Evolutionary conservation across 30 jellyfish, hydroid and myxozoan genomes (phyloP).

Genomic region (Aurelia aurita): DNA sequence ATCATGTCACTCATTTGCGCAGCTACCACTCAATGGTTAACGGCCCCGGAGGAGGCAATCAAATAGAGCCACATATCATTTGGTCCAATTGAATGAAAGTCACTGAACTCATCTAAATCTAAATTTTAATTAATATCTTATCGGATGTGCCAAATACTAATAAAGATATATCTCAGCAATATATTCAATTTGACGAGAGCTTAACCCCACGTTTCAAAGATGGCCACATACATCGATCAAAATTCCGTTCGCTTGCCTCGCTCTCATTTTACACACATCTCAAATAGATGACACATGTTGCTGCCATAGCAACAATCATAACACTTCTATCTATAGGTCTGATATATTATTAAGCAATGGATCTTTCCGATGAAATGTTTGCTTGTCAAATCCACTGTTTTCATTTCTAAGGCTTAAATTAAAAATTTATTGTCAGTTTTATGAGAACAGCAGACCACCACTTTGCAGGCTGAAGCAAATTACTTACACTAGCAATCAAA

Average conservation of each 20-base stretch:
- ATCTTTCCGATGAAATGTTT: slow-evolving; percentile 6
- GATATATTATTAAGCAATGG: slow-evolving; percentile 14
- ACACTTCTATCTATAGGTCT: not conserved
- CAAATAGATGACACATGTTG: slow-evolving; percentile 7
- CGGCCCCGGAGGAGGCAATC: too few relatives aligned
- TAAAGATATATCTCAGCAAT: not conserved
- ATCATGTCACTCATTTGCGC: too few relatives aligned
- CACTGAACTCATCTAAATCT: too few relatives aligned
- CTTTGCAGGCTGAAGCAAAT: too few relatives aligned
- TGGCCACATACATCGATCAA: slow-evolving; percentile 34
- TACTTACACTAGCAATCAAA: too few relatives aligned
- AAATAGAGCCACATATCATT: too few relatives aligned
- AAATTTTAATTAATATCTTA: not conserved
- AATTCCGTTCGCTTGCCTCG: slow-evolving; percentile 22
- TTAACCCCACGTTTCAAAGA: slow-evolving; percentile 26
- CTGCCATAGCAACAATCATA: slow-evolving; percentile 27
- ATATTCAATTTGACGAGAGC: slow-evolving; percentile 9
- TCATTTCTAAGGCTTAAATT: slow-evolving; percentile 7
- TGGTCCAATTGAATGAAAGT: too few relatives aligned
- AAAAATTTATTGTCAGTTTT: slow-evolving; percentile 10
- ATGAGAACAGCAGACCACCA: not conserved
- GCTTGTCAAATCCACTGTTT: slow-evolving; percentile 40
- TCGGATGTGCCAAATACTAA: slow-evolving; percentile 1
- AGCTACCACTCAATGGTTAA: too few relatives aligned
- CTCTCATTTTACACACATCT: not conserved